Evolutionary conservation across 2,888 invertebrate genomes (phyloP).

Genomic region (Bembecia ichneumoniformis): DNA sequence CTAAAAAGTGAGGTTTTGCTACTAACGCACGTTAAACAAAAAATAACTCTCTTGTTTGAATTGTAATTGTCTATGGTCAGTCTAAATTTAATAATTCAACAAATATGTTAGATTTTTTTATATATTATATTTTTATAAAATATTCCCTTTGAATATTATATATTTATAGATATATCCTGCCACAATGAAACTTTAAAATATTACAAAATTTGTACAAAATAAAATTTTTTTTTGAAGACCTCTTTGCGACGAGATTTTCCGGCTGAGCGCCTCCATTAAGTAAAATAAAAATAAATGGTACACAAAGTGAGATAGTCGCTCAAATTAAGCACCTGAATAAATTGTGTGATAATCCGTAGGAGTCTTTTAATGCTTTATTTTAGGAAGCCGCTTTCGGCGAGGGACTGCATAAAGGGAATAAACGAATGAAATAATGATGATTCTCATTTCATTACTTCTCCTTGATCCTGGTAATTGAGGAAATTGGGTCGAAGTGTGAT

Average conservation of each 20-base stretch:
- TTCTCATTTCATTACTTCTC: slow-evolving; percentile 68
- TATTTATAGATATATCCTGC: too few species aligned
- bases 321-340: slow-evolving; percentile 73
- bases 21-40: too few species aligned
- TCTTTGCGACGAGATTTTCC: slow-evolving; percentile 46
- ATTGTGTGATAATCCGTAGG: slow-evolving; percentile 69
- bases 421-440: slow-evolving; percentile 67
- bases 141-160: too few species aligned
- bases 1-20: too few species aligned
- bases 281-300: slow-evolving; percentile 68
- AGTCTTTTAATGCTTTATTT: slow-evolving; percentile 66
- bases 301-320: slow-evolving; percentile 62
- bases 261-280: slow-evolving; percentile 47
- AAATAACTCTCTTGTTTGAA: too few species aligned
- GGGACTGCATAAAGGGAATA: slow-evolving; percentile 44
- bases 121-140: too few species aligned
- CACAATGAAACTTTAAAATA: too few species aligned
- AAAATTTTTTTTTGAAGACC: slow-evolving; percentile 27
- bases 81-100: too few species aligned
- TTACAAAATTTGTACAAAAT: slow-evolving; percentile 1
- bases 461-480: slow-evolving; percentile 68
- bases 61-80: too few species aligned
- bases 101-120: too few species aligned
- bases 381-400: slow-evolving; percentile 42
- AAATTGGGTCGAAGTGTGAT: slow-evolving; percentile 65